A percentile compares a stretch with the other conserved stretches of the same genome.
Conservation (phyloP, 2,888 invertebrate species). For the Apoda limacodes region DNA sequence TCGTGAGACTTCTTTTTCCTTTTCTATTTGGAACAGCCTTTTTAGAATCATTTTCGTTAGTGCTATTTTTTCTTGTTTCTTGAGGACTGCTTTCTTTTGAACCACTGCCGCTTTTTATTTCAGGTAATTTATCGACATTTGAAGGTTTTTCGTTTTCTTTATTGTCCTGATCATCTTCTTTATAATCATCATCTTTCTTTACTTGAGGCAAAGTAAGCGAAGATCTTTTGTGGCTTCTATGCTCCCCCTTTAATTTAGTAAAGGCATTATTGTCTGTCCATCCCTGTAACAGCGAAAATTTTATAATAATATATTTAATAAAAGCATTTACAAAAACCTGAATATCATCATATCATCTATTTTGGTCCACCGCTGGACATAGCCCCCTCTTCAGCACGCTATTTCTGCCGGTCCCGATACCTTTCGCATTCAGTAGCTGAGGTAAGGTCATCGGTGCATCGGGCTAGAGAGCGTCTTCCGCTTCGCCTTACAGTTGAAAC, state of each 20-base stretch:
- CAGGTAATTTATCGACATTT: conserved; percentile 40
- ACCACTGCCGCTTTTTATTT: conserved; percentile 31
- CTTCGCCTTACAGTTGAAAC: too few relatives aligned
- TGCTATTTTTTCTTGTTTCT: conserved; percentile 16
- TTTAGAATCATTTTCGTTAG: conserved; percentile 21
- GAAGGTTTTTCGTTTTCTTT: conserved; percentile 37
- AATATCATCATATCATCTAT: too few relatives aligned
- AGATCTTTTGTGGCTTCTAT: conserved; percentile 38
- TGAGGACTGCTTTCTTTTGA: conserved; percentile 23
- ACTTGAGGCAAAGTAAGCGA: conserved; percentile 62
- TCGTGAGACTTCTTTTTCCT: conserved; percentile 33
- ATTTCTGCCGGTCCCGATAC: too few relatives aligned
- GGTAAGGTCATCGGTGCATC: too few relatives aligned
- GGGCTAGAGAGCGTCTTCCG: too few relatives aligned
- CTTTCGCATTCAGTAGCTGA: too few relatives aligned
- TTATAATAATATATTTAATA: conserved; percentile 1
- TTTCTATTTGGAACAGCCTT: conserved; percentile 21
- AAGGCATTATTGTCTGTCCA: conserved; percentile 60
- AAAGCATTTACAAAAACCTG: too few relatives aligned
- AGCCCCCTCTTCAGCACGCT: too few relatives aligned
- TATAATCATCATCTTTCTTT: conserved; percentile 56
- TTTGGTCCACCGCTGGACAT: too few relatives aligned
- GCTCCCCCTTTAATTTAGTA: conserved; percentile 41
- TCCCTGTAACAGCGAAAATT: conserved; percentile 35
- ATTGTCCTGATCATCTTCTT: conserved; percentile 23